Evolutionary conservation across 2,113 vertebrate species (phyloP).

Genomic region (Tupaia chinensis): DNA sequence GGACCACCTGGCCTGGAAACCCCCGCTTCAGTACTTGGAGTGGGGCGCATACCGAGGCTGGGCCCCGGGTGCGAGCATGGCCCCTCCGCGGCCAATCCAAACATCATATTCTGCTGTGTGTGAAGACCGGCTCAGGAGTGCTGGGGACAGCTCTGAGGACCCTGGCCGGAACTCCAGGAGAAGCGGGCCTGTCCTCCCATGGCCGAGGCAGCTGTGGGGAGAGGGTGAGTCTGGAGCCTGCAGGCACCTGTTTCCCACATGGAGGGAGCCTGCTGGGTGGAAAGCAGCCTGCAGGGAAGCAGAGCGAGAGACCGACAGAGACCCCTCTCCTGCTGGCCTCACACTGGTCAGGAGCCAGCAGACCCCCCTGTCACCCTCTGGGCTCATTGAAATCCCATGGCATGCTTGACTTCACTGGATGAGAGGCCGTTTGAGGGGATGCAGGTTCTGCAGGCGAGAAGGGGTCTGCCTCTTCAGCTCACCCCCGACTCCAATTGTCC

Average conservation of each 20-base stretch:
- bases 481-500: not conserved
- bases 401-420: not conserved
- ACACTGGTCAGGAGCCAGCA: not conserved
- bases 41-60: not conserved
- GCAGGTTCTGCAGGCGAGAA: not conserved
- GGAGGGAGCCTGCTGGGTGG: not conserved
- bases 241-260: not conserved
- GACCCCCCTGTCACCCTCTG: too few relatives aligned
- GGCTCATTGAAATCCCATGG: not conserved
- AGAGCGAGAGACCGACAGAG: not conserved
- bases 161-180: not conserved
- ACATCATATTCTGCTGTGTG: not conserved
- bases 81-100: too few relatives aligned
- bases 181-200: too few relatives aligned
- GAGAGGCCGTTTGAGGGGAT: not conserved
- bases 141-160: not conserved
- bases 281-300: not conserved
- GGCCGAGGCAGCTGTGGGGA: accelerated
- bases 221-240: not conserved
- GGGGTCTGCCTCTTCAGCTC: not conserved
- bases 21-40: not conserved
- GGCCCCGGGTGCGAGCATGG: not conserved
- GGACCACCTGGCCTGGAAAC: not conserved
- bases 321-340: not conserved
- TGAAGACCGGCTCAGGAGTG: not conserved